Evolutionary conservation across 1,140 invertebrate species (phyloP).

Genomic region (Zelostemma sp.): DNA sequence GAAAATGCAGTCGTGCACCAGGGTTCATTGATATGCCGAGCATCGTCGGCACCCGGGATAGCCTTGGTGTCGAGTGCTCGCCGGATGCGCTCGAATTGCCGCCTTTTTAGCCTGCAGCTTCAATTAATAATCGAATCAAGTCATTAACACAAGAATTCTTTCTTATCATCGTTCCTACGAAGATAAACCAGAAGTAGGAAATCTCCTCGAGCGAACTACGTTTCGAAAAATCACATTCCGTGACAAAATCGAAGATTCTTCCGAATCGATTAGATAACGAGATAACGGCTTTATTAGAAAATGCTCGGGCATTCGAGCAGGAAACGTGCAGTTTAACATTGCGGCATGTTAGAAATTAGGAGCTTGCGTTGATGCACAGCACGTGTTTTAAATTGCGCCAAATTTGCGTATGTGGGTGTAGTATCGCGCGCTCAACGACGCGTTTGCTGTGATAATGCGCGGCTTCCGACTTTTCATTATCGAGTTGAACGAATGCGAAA

Average conservation of each 20-base stretch:
- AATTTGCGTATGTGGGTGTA: conserved; percentile 11
- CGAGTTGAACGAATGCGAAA: conserved; percentile 11
- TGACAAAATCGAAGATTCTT: too few species aligned
- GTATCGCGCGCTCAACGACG: neutral
- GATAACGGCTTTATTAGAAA: conserved; percentile 26
- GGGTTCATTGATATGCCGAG: conserved; percentile 55
- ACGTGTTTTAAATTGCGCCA: conserved; percentile 25
- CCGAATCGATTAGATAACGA: too few species aligned
- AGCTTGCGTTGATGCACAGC: conserved; percentile 15
- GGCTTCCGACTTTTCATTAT: conserved; percentile 2
- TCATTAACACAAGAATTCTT: neutral
- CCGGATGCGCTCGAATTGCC: conserved; percentile 50
- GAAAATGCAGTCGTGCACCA: conserved; percentile 39
- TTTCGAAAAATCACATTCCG: too few species aligned
- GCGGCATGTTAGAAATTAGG: conserved; percentile 41
- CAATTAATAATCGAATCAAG: conserved; percentile 32
- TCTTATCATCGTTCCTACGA: too few species aligned
- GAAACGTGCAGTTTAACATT: conserved; percentile 41
- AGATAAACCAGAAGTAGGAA: too few species aligned
- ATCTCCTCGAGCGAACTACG: too few species aligned
- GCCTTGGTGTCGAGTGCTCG: conserved; percentile 47
- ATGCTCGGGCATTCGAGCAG: conserved; percentile 30
- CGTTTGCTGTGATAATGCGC: conserved; percentile 2
- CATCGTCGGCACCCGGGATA: conserved; percentile 40
- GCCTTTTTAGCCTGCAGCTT: conserved; percentile 55